These are phyloP conservation scores for Choreutis nemorana DNA, from an alignment of 2,888 invertebrate species.

Conservation along the genomic window DNA sequence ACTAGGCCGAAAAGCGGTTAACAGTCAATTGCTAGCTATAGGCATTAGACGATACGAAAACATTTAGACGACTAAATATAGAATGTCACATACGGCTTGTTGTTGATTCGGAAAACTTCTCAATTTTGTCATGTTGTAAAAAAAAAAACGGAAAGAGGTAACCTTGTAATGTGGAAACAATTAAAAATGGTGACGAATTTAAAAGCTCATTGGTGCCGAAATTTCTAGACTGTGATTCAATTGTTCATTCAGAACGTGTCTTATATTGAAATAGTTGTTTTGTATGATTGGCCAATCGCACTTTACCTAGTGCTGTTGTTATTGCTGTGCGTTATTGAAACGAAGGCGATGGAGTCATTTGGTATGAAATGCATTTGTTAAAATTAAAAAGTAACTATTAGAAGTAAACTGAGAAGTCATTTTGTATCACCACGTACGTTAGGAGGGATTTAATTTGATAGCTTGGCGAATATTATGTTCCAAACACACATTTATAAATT, in stretches of 20 bases:
- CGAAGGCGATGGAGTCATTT: slow-evolving; percentile 29
- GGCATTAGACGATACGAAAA: slow-evolving; percentile 41
- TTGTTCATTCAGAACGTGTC: slow-evolving; percentile 65
- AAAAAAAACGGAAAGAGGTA: slow-evolving; percentile 28
- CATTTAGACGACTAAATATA: slow-evolving; percentile 35
- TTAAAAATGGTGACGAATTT: slow-evolving; percentile 53
- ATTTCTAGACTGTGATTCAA: slow-evolving; percentile 66
- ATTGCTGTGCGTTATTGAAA: slow-evolving; percentile 17
- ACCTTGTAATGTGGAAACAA: slow-evolving; percentile 31
- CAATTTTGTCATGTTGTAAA: slow-evolving; percentile 31
- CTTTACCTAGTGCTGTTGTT: slow-evolving; percentile 26
- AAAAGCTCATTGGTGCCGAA: slow-evolving; percentile 64
- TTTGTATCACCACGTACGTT: too few species aligned
- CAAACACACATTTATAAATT: background rate
- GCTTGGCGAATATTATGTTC: slow-evolving; percentile 27
- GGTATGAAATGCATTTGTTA: slow-evolving; percentile 48
- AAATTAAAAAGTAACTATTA: slow-evolving; percentile 13
- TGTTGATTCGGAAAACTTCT: slow-evolving; percentile 24
- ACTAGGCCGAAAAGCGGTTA: slow-evolving; percentile 48
- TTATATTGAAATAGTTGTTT: slow-evolving; percentile 66
- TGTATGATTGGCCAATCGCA: slow-evolving; percentile 55
- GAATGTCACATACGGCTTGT: slow-evolving; percentile 46
- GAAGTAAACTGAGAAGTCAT: background rate
- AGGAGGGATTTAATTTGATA: too few species aligned
- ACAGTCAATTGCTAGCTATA: slow-evolving; percentile 67